Evolutionary conservation across 2,113 vertebrate species (phyloP).

Genomic region (Mandrillus leucophaeus): DNA sequence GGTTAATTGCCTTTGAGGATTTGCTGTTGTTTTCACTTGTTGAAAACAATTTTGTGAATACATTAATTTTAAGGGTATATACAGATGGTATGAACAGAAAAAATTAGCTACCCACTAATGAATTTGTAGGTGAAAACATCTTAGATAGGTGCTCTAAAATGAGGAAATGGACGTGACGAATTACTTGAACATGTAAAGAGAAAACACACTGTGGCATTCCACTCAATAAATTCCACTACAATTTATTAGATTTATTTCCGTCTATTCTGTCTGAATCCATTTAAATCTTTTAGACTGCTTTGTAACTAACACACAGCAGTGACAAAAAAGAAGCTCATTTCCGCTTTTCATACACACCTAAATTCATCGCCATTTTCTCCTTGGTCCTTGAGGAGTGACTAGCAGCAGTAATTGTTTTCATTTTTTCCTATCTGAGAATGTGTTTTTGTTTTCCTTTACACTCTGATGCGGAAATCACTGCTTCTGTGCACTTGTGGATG

Average conservation of each 20-base stretch:
- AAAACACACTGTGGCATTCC: background rate
- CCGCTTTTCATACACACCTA: background rate
- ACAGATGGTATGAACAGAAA: background rate
- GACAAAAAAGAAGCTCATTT: background rate
- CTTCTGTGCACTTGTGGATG: background rate
- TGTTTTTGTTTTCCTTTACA: slow-evolving; percentile 35
- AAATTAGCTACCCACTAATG: background rate
- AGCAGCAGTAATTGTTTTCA: background rate
- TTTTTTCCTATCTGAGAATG: slow-evolving; percentile 4
- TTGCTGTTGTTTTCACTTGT: background rate
- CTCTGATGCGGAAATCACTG: background rate
- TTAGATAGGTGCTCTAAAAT: background rate
- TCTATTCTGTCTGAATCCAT: background rate
- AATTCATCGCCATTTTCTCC: slow-evolving; percentile 41
- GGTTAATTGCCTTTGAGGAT: background rate
- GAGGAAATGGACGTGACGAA: background rate
- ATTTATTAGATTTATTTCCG: too few relatives aligned
- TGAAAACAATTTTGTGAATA: background rate
- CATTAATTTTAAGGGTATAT: background rate
- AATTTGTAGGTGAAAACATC: background rate
- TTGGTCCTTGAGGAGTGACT: background rate
- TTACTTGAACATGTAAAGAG: background rate
- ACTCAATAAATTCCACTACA: too few relatives aligned
- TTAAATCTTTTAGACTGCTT: background rate
- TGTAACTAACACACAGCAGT: background rate